Conservation (phyloP, 2,888 invertebrate species). For the Blera fallax region DNA sequence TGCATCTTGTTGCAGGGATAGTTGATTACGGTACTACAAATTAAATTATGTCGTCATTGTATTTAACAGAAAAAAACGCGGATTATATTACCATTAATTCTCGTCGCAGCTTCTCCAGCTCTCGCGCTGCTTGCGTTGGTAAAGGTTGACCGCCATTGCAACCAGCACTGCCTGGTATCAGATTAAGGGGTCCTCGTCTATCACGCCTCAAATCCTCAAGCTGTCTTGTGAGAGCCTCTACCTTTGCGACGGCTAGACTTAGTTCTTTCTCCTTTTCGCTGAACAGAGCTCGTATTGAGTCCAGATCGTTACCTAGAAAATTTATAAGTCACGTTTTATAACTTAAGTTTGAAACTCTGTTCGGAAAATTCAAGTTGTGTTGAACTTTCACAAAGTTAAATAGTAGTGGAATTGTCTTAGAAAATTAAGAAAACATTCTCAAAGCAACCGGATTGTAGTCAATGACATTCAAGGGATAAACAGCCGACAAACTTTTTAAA, state of each 20-base stretch:
- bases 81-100: conserved; percentile 96
- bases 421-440: conserved; percentile 20
- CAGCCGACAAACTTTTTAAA: conserved; percentile 29
- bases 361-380: background rate
- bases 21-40: conserved; percentile 95
- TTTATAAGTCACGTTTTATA: no score
- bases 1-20: conserved; percentile 97
- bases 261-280: conserved; percentile 99
- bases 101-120: conserved; percentile 94
- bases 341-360: background rate
- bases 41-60: background rate
- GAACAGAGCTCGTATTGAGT: conserved; percentile 97
- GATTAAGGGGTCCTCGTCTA: conserved; percentile 84
- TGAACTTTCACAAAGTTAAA: conserved; percentile 8
- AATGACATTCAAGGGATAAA: conserved; percentile 35
- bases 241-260: conserved; percentile 97
- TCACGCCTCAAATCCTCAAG: conserved; percentile 93
- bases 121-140: conserved; percentile 89
- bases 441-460: conserved; percentile 3
- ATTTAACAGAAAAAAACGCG: no score
- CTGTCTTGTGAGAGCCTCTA: conserved; percentile 97
- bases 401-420: conserved; percentile 25
- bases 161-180: conserved; percentile 76
- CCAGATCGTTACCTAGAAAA: conserved; percentile 93
- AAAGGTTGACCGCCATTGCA: conserved; percentile 82